phyloP scores from a whole-genome alignment of 2,888 invertebrate genomes.

The Drosophila quinaria region DNA sequence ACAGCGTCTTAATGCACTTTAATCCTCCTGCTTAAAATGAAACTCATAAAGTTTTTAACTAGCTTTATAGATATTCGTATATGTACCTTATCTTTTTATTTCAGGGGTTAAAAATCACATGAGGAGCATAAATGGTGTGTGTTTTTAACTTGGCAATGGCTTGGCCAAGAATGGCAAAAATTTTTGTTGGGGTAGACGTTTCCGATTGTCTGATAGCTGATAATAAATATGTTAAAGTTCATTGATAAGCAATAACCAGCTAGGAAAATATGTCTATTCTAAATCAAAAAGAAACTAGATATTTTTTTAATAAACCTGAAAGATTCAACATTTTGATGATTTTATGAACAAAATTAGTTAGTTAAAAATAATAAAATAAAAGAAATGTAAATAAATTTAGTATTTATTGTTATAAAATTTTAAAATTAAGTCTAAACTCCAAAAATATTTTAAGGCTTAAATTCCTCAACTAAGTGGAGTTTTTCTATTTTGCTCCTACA shows the following conservation, averaged over 20 bases:
- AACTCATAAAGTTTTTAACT: background rate
- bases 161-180: slow-evolving; percentile 10
- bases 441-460: background rate
- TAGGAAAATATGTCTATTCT: background rate
- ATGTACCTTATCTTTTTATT: slow-evolving; percentile 29
- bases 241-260: slow-evolving; percentile 5
- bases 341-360: background rate
- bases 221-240: slow-evolving; percentile 15
- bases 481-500: background rate
- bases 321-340: background rate
- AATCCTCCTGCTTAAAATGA: background rate
- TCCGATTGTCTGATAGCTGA: slow-evolving; percentile 19
- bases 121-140: slow-evolving; percentile 10
- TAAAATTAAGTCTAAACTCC: background rate
- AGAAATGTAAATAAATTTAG: background rate
- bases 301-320: too few species aligned
- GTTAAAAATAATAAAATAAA: background rate
- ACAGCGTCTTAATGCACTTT: slow-evolving; percentile 18
- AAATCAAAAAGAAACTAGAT: too few species aligned
- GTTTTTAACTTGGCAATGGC: slow-evolving; percentile 46
- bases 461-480: slow-evolving; percentile 19
- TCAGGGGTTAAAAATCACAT: slow-evolving; percentile 45
- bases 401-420: background rate
- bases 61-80: background rate
- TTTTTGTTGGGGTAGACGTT: slow-evolving; percentile 15